Conservation (phyloP, 1,140 invertebrate species). For the Aphelenchoides avenae region DNA sequence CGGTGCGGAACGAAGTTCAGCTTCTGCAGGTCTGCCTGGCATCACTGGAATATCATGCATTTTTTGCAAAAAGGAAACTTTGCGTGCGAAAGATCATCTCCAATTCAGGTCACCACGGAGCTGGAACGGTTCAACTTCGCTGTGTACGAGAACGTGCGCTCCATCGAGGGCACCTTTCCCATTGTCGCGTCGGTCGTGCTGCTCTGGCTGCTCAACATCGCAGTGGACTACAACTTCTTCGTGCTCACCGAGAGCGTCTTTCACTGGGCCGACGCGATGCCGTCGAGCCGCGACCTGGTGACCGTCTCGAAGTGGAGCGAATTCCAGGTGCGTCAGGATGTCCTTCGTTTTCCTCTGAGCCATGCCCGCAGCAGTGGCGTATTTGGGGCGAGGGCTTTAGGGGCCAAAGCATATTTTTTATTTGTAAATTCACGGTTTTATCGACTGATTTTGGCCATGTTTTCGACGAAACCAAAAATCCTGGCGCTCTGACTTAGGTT, state of each 20-base stretch:
- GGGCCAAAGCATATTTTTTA: too few species aligned
- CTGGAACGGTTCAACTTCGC: constrained; percentile 13
- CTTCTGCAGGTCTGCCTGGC: constrained; percentile 7
- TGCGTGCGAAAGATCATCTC: background rate
- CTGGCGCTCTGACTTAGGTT: too few species aligned
- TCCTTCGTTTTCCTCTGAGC: too few species aligned
- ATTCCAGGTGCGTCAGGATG: constrained; percentile 14
- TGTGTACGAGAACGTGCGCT: constrained; percentile 19
- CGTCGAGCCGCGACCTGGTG: constrained; percentile 1
- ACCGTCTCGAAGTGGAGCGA: constrained; percentile 15
- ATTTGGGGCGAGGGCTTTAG: too few species aligned
- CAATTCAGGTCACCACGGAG: constrained; percentile 11
- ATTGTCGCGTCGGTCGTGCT: constrained; percentile 5
- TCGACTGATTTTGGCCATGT: too few species aligned
- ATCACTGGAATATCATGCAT: constrained; percentile 13
- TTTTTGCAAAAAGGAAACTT: background rate
- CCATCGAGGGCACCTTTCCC: constrained; percentile 26
- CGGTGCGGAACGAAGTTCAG: background rate
- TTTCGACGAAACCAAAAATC: too few species aligned
- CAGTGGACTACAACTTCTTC: constrained; percentile 20
- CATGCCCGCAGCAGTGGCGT: too few species aligned
- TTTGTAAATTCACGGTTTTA: too few species aligned
- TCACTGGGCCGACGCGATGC: background rate
- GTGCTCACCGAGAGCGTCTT: constrained; percentile 7
- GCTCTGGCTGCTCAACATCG: constrained; percentile 22